Base-by-base conservation (phyloP, 2,797 vertebrate genomes). In the Brachyrhaphis roseni region DNA sequence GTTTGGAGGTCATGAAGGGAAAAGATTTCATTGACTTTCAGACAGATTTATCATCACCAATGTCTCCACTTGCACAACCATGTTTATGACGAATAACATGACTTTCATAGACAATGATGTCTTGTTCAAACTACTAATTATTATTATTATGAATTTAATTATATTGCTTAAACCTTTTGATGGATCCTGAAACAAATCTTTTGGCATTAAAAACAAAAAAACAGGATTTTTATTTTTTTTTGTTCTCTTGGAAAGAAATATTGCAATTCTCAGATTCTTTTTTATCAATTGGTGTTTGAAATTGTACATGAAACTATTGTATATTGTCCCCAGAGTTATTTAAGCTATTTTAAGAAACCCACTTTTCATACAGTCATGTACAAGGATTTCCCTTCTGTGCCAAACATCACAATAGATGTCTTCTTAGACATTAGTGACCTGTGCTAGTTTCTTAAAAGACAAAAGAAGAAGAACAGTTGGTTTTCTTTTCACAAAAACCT, bases 1-100 rank as follows among this genome's bases (percentile, higher is more conserved):
- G 75, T 51, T 86, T 84, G 78, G 45, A 72, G 71, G 72, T 78
- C 78, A 75, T 90, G 85, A 91, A 92, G 87, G 77, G 77, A 64
- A 78, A 85, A 92, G 91, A 94, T 90, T 78, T 94, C 92, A 93
- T 81, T 75, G 47, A 39, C 51, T 82, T 51, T 70, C 23, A 26
- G 18, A 11, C 28, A 74, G 8, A 36, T 55, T 74, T 39, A 13
- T 53, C 49, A 39, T 55, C 34, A 13, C 11, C 72, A n/a, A 13
- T 74, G 11, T 36, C 47, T 53, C 13, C 31, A 55, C 4, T 41
- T 51, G 34, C 20, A 74, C 51, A 62, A 39, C 31, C 68, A 51
- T 79, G 77, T 68, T 71, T 88, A 78, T 55, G 66, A 34, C 23
- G 0, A 11, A 51, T 36, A 20, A 73, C 11, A 72, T 12, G 28